Evolutionary conservation across 1,140 invertebrate species (phyloP), one percentile per base, ranked within the genome.

Genomic region (Drosophila kikkawai): DNA sequence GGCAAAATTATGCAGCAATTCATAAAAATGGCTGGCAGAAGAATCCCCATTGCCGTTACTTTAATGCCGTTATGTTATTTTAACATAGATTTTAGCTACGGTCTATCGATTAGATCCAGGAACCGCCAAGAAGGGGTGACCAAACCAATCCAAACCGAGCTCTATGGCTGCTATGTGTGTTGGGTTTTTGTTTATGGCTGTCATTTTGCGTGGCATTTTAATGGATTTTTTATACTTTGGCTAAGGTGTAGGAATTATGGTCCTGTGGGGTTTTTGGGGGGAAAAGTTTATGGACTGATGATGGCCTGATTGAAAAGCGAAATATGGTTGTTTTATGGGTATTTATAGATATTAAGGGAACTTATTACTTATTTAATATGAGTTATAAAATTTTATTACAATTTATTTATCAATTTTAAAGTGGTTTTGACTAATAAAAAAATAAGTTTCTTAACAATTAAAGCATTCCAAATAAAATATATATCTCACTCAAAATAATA

Each of bases 1-100:
- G 51, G 50, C 42, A 55, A 71, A 83, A 87, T 87, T 87, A 88
- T 87, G 84, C 84, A 71, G 80, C 84, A 88, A 87, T 87, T 87
- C 84, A 87, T 87, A 87, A 80, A 82, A 87, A 80, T 83, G 55
- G 79, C 60, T 68, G 50, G 57, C 50, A 32, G 22, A 42, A 71
- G 47, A 67, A 36, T 55, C 51, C 37, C 37, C 56, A 47, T 42
- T 63, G 59, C 17, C 59, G 48, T 50, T 66, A 82, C 68, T 82
- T 73, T 77, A 77, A 81, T 58, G 42, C 51, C 63, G n/a, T 65
- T 63, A 75, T 75, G 64, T 66, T 79, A 73, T 85, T 82, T 66
- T 70, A 79, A 80, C 83, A 74, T 80, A 65, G 67, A 83, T 82
- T 74, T 82, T 51, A 73, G 75, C 51, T 41, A 71, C 50, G 60